Evolutionary conservation across 2,113 vertebrate species (phyloP).

Genomic region (Carlito syrichta): DNA sequence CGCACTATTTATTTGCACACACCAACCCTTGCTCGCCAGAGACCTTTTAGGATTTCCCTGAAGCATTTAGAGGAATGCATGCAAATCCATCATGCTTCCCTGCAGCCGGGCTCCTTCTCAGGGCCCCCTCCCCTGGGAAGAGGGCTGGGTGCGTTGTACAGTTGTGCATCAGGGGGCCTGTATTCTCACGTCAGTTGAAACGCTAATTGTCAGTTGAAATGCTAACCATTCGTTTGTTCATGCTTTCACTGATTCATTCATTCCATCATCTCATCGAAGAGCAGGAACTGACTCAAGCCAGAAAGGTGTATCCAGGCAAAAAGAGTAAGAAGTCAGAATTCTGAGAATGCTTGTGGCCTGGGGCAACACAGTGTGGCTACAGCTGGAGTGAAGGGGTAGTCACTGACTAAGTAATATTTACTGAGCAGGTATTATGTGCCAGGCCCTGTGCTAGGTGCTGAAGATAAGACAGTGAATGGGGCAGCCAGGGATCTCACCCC

Average conservation of each 20-base stretch:
- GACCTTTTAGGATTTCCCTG: neutral
- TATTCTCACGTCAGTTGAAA: neutral
- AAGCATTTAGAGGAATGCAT: neutral
- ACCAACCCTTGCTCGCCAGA: neutral
- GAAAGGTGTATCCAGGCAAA: neutral
- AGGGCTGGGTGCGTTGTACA: too few relatives aligned
- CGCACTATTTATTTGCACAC: neutral
- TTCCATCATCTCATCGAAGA: neutral
- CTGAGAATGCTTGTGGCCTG: neutral
- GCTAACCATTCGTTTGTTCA: neutral
- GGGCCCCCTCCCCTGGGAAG: neutral
- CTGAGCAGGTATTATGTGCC: neutral
- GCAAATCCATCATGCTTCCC: neutral
- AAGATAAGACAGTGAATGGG: neutral
- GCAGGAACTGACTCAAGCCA: neutral
- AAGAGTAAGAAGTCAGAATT: neutral
- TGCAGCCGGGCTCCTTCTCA: neutral
- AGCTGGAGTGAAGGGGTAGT: neutral
- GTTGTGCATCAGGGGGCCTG: accelerated
- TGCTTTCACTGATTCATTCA: neutral
- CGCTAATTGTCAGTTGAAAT: too few relatives aligned
- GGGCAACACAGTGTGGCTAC: neutral
- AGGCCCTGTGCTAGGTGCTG: neutral
- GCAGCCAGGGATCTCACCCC: neutral
- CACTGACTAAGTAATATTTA: neutral